These are phyloP conservation scores for Hemicrepidius hirtus DNA, from an alignment of 2,888 invertebrate genomes.

Conservation along the genomic window DNA sequence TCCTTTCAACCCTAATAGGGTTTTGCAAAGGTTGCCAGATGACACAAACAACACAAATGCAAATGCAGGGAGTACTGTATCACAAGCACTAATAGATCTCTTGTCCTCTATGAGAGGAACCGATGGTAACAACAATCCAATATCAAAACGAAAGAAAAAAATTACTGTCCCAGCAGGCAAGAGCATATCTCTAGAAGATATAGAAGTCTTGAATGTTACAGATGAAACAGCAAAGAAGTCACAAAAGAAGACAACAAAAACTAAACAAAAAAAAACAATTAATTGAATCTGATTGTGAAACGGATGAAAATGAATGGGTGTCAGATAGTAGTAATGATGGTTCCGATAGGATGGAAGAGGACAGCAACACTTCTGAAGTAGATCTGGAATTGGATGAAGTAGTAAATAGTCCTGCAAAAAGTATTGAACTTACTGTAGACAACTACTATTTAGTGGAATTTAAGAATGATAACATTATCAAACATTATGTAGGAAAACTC, in stretches of 20 bases:
- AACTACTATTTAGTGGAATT: background rate
- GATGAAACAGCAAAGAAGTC: background rate
- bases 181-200: slow-evolving; percentile 5
- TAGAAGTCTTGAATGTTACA: background rate
- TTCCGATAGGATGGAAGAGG: background rate
- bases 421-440: background rate
- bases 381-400: background rate
- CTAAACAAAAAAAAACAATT: background rate
- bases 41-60: background rate
- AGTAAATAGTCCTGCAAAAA: background rate
- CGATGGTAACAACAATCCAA: background rate
- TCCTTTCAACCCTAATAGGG: background rate
- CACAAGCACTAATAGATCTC: background rate
- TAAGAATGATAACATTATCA: slow-evolving; percentile 1
- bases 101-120: background rate
- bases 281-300: background rate
- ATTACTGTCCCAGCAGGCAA: background rate
- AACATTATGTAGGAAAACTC: slow-evolving; percentile 2
- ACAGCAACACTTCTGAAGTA: background rate
- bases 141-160: background rate
- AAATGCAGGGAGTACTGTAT: background rate
- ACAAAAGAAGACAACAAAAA: too few relatives aligned
- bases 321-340: background rate
- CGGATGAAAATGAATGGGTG: background rate
- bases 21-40: background rate